Percentiles rank a stretch among this genome's conserved stretches.
phyloP scores from a whole-genome alignment of 2,113 vertebrate genomes.

The Mola mola region DNA sequence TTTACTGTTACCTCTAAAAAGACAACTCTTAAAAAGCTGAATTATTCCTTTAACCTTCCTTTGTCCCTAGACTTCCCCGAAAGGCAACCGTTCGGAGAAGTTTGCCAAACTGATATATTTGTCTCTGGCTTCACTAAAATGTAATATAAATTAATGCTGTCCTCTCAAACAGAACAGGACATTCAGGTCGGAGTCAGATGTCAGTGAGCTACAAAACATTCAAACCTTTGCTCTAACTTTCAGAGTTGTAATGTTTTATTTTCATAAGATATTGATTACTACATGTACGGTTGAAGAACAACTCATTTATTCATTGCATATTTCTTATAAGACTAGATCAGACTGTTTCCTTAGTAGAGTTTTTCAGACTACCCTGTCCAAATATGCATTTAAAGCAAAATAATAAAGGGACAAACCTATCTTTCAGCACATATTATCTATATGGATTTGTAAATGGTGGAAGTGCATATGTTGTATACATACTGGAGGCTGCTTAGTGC shows the following conservation, averaged over 20 bases:
- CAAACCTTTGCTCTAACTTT: constrained; percentile 23
- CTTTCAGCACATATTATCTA: constrained; percentile 15
- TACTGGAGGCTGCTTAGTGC: constrained; percentile 34
- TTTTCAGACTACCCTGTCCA: constrained; percentile 13
- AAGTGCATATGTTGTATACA: constrained; percentile 30
- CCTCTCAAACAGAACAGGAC: not conserved
- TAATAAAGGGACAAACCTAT: constrained; percentile 32
- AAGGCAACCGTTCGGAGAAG: not conserved
- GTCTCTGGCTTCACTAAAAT: not conserved
- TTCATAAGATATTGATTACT: constrained; percentile 54
- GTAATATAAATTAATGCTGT: not conserved
- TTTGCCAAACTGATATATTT: constrained; percentile 10
- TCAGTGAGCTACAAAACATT: not conserved
- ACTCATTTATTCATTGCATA: constrained; percentile 25
- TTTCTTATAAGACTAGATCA: constrained; percentile 36
- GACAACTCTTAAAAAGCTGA: constrained; percentile 1
- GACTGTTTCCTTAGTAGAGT: constrained; percentile 38
- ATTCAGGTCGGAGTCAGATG: not conserved
- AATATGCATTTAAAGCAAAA: constrained; percentile 18
- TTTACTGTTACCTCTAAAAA: constrained; percentile 11
- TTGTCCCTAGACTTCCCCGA: not conserved
- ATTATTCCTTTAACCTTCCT: constrained; percentile 2
- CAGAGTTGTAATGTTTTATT: constrained; percentile 67
- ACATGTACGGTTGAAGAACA: constrained; percentile 31
- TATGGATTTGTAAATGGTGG: constrained; percentile 25